Evolutionary conservation across 2,113 vertebrate species (phyloP), one percentile per base, ranked within the genome.

Genomic region (Silurus meridionalis): DNA sequence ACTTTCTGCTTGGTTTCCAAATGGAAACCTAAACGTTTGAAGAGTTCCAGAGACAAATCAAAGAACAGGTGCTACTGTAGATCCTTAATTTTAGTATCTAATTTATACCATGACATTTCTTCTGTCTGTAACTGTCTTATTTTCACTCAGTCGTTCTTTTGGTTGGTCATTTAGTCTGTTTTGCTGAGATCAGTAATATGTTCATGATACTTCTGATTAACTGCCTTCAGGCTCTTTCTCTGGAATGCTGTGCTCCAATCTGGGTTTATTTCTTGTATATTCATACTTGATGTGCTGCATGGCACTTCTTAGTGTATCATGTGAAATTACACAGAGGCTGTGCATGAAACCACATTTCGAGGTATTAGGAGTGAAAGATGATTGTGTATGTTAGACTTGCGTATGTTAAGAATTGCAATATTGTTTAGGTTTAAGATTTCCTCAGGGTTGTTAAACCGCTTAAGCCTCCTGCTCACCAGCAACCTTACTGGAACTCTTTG

Each of bases 371-470:
- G 61, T 48, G 58, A 83, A 46, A 85, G 78, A 83, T 75, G 92
- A 81, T 91, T 93, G 93, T 92, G 85, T 92, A 91, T 46, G 57
- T 61, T 61, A 61, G 28, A 61, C 37, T 60, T 61, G 28, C 19
- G 19, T 80, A 61, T 83, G 87, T 91, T 91, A 55, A 88, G 66
- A 87, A 87, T 89, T 90, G 85, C 80, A 89, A 88, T 90, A 90
- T 50, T 91, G 89, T 94, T 94, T 93, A 87, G 86, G 85, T 93
- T 92, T 86, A 75, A 63, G 86, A 90, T 93, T 91, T 90, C 87
- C 92, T 85, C 79, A 25, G 79, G 64, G 37, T 84, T 67, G 77
- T 55, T 82, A 72, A 85, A 55, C 64, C 66, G 80, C 74, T 85
- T 83, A 85, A 77, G 72, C 28, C 53, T 84, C 21, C n/a, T 14